Evolutionary conservation across 2,113 vertebrate species (phyloP).

Genomic region (Mustela nigripes): DNA sequence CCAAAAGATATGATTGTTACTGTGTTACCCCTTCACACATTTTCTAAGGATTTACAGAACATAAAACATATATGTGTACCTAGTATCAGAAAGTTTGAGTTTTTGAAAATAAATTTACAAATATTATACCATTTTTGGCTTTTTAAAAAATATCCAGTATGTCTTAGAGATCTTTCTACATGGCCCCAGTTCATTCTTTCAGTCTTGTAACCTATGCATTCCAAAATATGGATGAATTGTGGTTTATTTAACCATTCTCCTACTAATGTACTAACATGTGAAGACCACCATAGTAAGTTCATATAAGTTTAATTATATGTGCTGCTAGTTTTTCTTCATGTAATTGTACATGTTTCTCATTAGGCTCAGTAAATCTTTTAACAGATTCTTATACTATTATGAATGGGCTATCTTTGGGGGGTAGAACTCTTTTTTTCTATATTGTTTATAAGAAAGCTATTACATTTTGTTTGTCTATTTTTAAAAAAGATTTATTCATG

Average conservation of each 20-base stretch:
- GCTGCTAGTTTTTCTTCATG: neutral
- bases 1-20: neutral
- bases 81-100: neutral
- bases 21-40: neutral
- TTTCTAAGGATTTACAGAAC: neutral
- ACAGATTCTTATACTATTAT: neutral
- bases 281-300: neutral
- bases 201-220: neutral
- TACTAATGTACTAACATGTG: neutral
- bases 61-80: neutral
- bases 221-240: neutral
- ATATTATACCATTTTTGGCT: neutral
- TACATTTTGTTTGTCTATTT: neutral
- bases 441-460: neutral
- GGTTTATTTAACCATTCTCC: neutral
- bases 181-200: neutral
- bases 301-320: neutral
- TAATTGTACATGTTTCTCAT: neutral
- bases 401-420: neutral
- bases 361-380: neutral
- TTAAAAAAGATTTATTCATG: neutral
- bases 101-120: conserved; percentile 12
- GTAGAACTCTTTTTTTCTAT: neutral
- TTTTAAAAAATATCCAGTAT: neutral
- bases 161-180: neutral